Evolutionary conservation across 2,113 vertebrate genomes (phyloP).

Genomic region (Rhabdornis inornatus): DNA sequence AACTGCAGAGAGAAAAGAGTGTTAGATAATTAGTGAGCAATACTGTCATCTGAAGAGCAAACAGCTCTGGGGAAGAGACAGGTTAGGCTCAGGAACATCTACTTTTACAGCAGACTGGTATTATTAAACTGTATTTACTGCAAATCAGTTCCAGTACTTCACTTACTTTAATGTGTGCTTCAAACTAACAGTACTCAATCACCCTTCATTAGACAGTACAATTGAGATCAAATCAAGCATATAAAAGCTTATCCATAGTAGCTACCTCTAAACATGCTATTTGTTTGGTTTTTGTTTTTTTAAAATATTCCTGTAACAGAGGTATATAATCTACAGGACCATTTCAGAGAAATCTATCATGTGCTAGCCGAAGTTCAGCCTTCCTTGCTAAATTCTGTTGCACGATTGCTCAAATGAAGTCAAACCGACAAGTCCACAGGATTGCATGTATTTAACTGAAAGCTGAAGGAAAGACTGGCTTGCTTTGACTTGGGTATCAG

Average conservation of each 20-base stretch:
- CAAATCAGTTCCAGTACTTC: background rate
- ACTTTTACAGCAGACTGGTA: background rate
- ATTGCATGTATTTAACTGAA: conserved; percentile 35
- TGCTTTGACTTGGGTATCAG: background rate
- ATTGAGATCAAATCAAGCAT: background rate
- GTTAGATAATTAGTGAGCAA: background rate
- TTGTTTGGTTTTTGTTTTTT: background rate
- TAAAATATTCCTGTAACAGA: background rate
- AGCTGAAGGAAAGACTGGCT: background rate
- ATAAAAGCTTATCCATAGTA: background rate
- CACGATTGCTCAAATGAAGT: background rate
- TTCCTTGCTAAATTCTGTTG: conserved; percentile 22
- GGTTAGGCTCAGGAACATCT: background rate
- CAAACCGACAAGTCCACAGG: conserved; percentile 13
- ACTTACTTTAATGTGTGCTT: background rate
- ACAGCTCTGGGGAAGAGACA: background rate
- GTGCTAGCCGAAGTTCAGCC: background rate
- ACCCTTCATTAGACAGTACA: background rate
- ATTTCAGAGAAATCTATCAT: background rate
- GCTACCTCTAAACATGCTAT: background rate
- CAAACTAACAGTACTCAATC: background rate
- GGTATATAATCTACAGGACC: background rate
- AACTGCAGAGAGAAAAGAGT: background rate
- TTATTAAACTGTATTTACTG: background rate
- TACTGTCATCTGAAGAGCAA: background rate